Base-by-base conservation (phyloP, 1,140 invertebrate genomes). In the Listronotus oregonensis region DNA sequence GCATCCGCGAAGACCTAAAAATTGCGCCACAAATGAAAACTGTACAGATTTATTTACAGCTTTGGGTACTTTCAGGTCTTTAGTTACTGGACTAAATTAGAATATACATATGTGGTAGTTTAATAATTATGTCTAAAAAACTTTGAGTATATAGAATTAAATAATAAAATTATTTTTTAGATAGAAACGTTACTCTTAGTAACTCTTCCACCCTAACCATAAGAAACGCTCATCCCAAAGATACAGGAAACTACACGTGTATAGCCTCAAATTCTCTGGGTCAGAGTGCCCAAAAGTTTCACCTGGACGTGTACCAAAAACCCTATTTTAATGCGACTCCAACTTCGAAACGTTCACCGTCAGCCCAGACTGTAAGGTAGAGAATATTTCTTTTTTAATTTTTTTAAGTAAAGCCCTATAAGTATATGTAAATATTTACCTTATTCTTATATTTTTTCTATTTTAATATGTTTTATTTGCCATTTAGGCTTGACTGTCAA, bases 201-300 rank as follows among this genome's bases (percentile, higher is more conserved):
- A 75, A 75, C 66, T 66, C 68, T 39, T 72, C 71, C 34, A 43
- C 67, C 11, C 62, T 76, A 51, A 56, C 59, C 32, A 63, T 77
- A 47, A 63, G 32, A 17, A 71, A 74, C 34, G 67, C 66, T 32
- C 65, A 61, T 21, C 27, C 58, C 17, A 34, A 61, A 62, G 82
- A 89, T 71, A 81, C 86, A 0, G 89, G 87, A 18, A 80, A 87
- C 12, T 94, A 94, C 77, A 87, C 87, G 43, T 95, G 92, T 78
- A 86, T 89, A 76, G 91, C 91, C 9, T 85, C 87, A 66, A 95
- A 94, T 76, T 10, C 32, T 12, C 12, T 34, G 9, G 67, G 63
- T 7, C 44, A 17, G 17, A 61, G 46, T 2, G 42, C 11, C 12
- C 64, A 70, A 55, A 64, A 15, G 6, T 71, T 66, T 42, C 17